Conservation (phyloP, 30 jellyfish, hydroid and myxozoan species). For the Mastigias papua region DNA sequence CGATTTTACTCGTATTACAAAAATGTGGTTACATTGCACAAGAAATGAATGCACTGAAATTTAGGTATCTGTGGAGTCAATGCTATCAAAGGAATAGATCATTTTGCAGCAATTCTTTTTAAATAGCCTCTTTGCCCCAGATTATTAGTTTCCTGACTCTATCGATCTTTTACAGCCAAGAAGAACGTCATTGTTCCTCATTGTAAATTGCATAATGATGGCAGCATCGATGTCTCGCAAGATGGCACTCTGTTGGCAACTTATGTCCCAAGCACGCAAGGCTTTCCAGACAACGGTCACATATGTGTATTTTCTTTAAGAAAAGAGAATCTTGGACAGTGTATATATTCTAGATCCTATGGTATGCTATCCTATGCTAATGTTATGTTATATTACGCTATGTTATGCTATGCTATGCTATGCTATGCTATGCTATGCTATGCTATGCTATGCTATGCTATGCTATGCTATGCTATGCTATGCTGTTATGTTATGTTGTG, state of each 20-base stretch:
- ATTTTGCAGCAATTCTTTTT: too few relatives aligned
- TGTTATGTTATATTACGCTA: constrained; percentile 25
- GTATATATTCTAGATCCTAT: constrained; percentile 64
- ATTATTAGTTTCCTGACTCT: too few relatives aligned
- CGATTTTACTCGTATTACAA: too few relatives aligned
- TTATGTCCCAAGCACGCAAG: constrained; percentile 74
- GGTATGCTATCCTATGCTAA: constrained; percentile 79
- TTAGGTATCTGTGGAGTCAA: too few relatives aligned
- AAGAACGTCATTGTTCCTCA: constrained; percentile 73
- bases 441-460: constrained; percentile 25
- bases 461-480: too few relatives aligned
- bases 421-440: constrained; percentile 18
- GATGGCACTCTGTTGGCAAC: constrained; percentile 86
- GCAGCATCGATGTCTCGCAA: constrained; percentile 86
- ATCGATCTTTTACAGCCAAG: constrained; percentile 50
- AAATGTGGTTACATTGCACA: too few relatives aligned
- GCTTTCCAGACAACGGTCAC: constrained; percentile 83
- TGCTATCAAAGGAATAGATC: too few relatives aligned
- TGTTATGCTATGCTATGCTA: constrained; percentile 21
- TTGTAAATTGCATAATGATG: constrained; percentile 89
- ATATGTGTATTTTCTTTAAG: constrained; percentile 76
- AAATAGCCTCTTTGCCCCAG: too few relatives aligned
- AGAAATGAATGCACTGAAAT: too few relatives aligned
- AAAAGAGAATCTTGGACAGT: constrained; percentile 66
- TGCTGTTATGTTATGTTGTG: too few relatives aligned